Percentiles rank a stretch among this genome's conserved stretches.
phyloP scores from a whole-genome alignment of 2,888 invertebrate species.

The Euzetes globulus region DNA sequence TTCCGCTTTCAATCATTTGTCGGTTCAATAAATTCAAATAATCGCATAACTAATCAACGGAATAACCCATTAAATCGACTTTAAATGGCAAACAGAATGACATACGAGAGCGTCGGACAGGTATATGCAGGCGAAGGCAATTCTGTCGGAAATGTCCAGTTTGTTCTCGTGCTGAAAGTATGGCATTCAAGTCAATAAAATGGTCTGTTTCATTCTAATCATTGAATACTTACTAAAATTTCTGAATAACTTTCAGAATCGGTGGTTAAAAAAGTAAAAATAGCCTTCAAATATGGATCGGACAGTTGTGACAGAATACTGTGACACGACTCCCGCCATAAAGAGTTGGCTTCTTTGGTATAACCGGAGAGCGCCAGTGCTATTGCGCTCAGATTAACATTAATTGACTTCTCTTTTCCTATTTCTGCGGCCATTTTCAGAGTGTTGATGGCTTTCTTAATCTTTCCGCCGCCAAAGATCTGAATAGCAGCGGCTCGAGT shows the following conservation, averaged over 20 bases:
- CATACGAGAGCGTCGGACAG: slow-evolving; percentile 60
- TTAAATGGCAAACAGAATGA: background rate
- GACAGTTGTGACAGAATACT: slow-evolving; percentile 65
- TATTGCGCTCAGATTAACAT: slow-evolving; percentile 49
- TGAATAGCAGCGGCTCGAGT: slow-evolving; percentile 83
- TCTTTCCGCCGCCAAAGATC: slow-evolving; percentile 78
- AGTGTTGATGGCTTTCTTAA: slow-evolving; percentile 75
- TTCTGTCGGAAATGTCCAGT: slow-evolving; percentile 74
- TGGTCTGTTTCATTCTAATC: background rate
- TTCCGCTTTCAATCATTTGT: slow-evolving; percentile 65
- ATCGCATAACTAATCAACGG: slow-evolving; percentile 57
- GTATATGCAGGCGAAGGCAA: slow-evolving; percentile 83
- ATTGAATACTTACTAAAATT: slow-evolving; percentile 58
- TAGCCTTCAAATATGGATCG: slow-evolving; percentile 83
- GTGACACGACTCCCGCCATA: slow-evolving; percentile 69
- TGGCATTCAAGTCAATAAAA: background rate
- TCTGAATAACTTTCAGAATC: slow-evolving; percentile 66
- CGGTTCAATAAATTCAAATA: slow-evolving; percentile 65
- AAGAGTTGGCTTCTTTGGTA: slow-evolving; percentile 69
- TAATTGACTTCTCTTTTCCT: slow-evolving; percentile 41
- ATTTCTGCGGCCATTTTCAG: slow-evolving; percentile 62
- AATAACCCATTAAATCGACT: slow-evolving; percentile 29
- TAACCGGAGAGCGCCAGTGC: slow-evolving; percentile 72
- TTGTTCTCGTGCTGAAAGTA: slow-evolving; percentile 64
- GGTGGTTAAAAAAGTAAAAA: slow-evolving; percentile 80